A percentile compares a stretch with the other conserved stretches of the same genome.
Conservation (phyloP, 2,888 invertebrate species). For the Nebria brevicollis region DNA sequence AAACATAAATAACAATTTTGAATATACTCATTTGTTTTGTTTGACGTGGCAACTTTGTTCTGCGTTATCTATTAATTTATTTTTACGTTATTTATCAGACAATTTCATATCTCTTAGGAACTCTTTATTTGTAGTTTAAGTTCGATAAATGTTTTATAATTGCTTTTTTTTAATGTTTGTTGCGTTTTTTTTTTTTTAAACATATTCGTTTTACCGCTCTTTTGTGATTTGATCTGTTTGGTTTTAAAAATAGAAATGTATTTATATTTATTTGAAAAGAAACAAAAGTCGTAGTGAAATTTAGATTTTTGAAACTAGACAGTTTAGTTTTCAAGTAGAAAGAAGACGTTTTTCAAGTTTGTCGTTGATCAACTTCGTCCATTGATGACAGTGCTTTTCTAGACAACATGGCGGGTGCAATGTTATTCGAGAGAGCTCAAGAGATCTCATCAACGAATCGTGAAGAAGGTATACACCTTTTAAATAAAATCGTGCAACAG, state of each 20-base stretch:
- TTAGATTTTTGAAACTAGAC: slow-evolving; percentile 23
- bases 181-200: no score
- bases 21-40: no score
- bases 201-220: neutral
- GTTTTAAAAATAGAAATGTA: neutral
- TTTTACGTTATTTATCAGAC: no score
- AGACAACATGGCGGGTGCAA: slow-evolving; percentile 86
- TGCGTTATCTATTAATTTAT: no score
- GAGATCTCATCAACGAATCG: slow-evolving; percentile 79
- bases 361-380: slow-evolving; percentile 53
- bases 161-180: no score
- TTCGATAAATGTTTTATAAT: no score
- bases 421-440: slow-evolving; percentile 87
- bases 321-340: slow-evolving; percentile 11
- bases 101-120: no score
- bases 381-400: slow-evolving; percentile 64
- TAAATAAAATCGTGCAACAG: slow-evolving; percentile 81
- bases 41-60: no score
- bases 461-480: slow-evolving; percentile 78
- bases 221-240: neutral
- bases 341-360: slow-evolving; percentile 10
- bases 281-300: neutral
- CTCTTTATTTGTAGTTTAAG: no score
- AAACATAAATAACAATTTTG: neutral
- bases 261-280: neutral